phyloP scores from a whole-genome alignment of 2,113 vertebrate species.

The Xenus cinereus region DNA sequence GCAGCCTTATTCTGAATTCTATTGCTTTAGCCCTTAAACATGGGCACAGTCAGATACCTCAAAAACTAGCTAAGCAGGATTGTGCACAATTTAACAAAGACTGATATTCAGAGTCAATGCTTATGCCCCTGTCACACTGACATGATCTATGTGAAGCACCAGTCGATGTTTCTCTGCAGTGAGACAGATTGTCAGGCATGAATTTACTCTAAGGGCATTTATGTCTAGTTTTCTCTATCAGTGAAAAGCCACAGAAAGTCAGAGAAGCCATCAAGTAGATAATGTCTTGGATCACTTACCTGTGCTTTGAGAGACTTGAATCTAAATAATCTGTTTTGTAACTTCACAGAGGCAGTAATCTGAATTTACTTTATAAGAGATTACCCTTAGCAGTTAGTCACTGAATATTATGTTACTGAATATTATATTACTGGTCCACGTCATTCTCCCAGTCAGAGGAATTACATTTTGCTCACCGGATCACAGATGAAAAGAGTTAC shows the following conservation, averaged over 20 bases:
- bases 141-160: neutral
- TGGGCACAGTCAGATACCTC: neutral
- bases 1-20: neutral
- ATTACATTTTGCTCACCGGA: neutral
- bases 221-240: neutral
- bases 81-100: neutral
- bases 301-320: neutral
- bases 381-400: neutral
- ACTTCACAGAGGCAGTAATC: neutral
- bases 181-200: conserved; percentile 2
- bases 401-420: neutral
- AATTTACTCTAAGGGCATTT: conserved; percentile 14
- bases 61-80: neutral
- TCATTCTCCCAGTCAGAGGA: neutral
- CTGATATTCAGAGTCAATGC: neutral
- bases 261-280: neutral
- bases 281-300: neutral
- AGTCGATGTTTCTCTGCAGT: neutral
- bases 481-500: neutral
- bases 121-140: neutral
- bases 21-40: neutral
- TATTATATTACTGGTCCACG: neutral
- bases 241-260: neutral
- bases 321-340: neutral
- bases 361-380: neutral